phyloP scores from a whole-genome alignment of 2,113 vertebrate genomes.

The Pollimyrus isidori region DNA sequence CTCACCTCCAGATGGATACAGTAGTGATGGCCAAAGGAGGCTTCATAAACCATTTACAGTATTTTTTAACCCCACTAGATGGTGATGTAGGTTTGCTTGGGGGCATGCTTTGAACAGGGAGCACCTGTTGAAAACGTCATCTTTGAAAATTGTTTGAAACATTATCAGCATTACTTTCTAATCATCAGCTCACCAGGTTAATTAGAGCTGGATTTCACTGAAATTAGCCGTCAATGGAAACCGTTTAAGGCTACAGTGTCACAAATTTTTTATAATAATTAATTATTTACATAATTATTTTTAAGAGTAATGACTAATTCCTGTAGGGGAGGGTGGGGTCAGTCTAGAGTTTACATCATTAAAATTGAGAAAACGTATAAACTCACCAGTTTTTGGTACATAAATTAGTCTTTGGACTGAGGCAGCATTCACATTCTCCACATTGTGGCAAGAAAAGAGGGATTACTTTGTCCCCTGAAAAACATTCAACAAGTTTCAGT shows the following conservation, averaged over 20 bases:
- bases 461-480: slow-evolving; percentile 71
- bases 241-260: neutral
- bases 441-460: slow-evolving; percentile 68
- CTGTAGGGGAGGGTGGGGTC: neutral
- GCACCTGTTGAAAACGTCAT: neutral
- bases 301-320: neutral
- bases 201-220: neutral
- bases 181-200: neutral
- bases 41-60: too few relatives aligned
- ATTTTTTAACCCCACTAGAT: too few relatives aligned
- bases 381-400: slow-evolving; percentile 57
- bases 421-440: slow-evolving; percentile 55
- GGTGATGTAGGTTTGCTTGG: too few relatives aligned
- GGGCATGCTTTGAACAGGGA: neutral
- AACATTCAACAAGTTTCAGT: neutral
- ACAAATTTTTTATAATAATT: neutral
- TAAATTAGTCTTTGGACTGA: slow-evolving; percentile 52
- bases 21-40: too few relatives aligned
- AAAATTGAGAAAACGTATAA: neutral
- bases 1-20: neutral
- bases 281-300: too few relatives aligned
- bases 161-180: neutral
- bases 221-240: neutral
- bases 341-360: neutral
- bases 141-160: neutral